Conservation (phyloP, 2,888 invertebrate genomes). For the Acholoe squamosa region DNA sequence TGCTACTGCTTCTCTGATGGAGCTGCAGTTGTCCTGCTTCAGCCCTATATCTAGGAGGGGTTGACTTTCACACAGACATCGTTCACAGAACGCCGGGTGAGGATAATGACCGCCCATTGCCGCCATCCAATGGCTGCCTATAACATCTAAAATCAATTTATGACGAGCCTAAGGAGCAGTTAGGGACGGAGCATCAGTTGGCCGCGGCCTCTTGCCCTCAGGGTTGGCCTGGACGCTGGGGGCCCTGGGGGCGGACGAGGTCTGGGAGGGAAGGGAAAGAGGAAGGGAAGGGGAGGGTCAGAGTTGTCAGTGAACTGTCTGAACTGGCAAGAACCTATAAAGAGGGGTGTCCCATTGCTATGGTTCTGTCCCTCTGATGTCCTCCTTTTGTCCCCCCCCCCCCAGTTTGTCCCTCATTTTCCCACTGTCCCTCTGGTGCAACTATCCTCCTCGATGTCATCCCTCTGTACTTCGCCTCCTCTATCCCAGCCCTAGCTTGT, state of each 20-base stretch:
- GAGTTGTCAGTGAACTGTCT: too few species aligned
- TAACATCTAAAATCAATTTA: conserved; percentile 63
- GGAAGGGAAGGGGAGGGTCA: too few species aligned
- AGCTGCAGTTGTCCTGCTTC: too few species aligned
- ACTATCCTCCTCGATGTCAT: too few species aligned
- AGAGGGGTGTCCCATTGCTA: neutral
- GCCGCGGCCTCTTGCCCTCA: neutral
- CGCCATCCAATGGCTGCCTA: neutral
- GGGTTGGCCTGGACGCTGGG: neutral
- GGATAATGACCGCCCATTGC: conserved; percentile 40
- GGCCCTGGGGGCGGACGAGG: neutral
- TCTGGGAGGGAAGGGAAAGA: neutral
- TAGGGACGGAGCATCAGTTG: conserved; percentile 55
- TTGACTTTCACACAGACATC: conserved; percentile 10
- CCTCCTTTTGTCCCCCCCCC: neutral
- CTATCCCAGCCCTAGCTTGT: neutral
- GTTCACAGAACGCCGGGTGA: neutral
- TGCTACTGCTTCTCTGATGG: too few species aligned
- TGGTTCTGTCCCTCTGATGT: neutral
- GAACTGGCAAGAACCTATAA: neutral
- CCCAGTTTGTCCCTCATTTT: too few species aligned
- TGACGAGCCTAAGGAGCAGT: conserved; percentile 53
- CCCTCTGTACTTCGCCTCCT: neutral
- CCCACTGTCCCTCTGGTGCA: neutral
- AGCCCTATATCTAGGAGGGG: neutral